phyloP scores from a whole-genome alignment of 64 coral and sea anemone genomes.

The Stylophora pistillata region DNA sequence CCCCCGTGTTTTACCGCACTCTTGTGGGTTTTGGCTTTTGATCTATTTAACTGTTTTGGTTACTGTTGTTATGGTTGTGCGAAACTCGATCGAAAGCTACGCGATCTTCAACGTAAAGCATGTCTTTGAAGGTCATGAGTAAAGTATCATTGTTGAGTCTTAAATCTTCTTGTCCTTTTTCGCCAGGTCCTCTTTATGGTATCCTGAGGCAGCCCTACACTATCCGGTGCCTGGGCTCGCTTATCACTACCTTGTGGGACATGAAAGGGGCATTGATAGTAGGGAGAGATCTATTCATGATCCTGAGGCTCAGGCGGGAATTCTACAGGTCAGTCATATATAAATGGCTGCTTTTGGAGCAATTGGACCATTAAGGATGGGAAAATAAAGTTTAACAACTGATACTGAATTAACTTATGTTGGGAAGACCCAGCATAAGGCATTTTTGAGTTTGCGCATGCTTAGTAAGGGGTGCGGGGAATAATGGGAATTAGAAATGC shows the following conservation, averaged over 20 bases:
- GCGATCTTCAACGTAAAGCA: background rate
- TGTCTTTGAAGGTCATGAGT: background rate
- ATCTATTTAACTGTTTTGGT: no score
- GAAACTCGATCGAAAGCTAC: no score
- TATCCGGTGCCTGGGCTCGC: slow-evolving; percentile 37
- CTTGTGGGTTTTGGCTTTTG: no score
- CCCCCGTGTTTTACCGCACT: no score
- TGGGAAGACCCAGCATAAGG: no score
- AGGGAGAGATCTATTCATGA: background rate
- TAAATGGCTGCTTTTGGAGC: background rate
- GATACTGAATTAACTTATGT: no score
- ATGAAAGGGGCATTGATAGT: background rate
- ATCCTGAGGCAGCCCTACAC: slow-evolving; percentile 67
- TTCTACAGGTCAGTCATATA: slow-evolving; percentile 8
- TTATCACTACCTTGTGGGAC: slow-evolving; percentile 9
- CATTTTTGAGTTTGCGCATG: no score
- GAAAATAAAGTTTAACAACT: no score
- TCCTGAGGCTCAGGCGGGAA: background rate
- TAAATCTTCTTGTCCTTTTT: background rate
- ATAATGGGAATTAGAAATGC: no score
- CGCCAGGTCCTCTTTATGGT: slow-evolving; percentile 71
- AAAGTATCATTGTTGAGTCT: background rate
- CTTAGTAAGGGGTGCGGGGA: no score
- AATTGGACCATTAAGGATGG: background rate
- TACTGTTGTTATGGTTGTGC: no score